Conservation (phyloP, 2,797 vertebrate species). For the Lates japonicus region DNA sequence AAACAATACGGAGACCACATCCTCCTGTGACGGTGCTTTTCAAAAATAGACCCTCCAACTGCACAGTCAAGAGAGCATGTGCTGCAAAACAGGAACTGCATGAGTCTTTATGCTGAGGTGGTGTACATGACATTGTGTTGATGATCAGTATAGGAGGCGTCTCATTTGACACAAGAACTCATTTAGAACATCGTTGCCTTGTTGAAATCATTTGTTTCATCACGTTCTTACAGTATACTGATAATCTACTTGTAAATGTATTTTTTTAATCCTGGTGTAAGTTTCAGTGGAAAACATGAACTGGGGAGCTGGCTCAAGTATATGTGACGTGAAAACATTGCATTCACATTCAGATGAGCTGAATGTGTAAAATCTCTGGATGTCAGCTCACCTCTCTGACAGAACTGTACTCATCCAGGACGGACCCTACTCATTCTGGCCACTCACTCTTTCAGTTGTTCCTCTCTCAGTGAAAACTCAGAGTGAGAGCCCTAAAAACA, state of each 20-base stretch:
- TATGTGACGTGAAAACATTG: too few species aligned
- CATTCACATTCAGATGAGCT: too few species aligned
- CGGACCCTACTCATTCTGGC: too few species aligned
- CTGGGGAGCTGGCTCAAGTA: too few species aligned
- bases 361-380: too few species aligned
- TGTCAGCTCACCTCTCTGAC: too few species aligned
- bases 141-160: constrained; percentile 46
- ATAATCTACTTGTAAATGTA: not conserved
- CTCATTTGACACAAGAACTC: not conserved
- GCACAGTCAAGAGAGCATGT: constrained; percentile 28
- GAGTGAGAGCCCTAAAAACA: too few species aligned
- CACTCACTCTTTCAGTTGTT: too few species aligned
- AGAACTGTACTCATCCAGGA: too few species aligned
- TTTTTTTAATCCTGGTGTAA: not conserved
- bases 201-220: not conserved
- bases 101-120: constrained; percentile 29
- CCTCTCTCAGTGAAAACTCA: too few species aligned
- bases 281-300: not conserved
- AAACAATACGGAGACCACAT: constrained; percentile 67
- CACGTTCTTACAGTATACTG: not conserved
- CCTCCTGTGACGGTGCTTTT: constrained; percentile 51
- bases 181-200: not conserved
- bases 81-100: constrained; percentile 73
- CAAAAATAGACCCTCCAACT: constrained; percentile 49
- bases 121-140: constrained; percentile 17